A percentile compares a stretch with the other conserved stretches of the same genome.
Evolutionary conservation across 2,113 vertebrate species (phyloP).

Genomic region (Prochilodus magdalenae): DNA sequence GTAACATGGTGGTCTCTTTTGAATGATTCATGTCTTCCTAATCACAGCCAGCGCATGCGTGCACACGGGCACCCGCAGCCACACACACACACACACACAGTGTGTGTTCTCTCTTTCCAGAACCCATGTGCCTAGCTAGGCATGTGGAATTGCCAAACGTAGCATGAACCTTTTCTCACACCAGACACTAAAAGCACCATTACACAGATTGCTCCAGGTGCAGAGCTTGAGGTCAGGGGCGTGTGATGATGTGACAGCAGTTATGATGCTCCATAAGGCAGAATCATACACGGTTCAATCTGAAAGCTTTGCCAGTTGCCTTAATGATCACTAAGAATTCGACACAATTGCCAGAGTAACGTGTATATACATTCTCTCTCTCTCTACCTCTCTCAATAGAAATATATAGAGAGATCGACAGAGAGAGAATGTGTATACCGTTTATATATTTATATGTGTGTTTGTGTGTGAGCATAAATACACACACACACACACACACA

Average conservation of each 20-base stretch:
- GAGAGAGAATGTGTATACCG: too few relatives aligned
- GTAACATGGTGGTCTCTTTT: neutral
- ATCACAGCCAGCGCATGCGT: slow-evolving; percentile 9
- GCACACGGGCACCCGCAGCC: neutral
- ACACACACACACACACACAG: neutral
- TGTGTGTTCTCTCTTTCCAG: slow-evolving; percentile 17
- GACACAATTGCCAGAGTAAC: too few relatives aligned
- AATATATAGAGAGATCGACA: too few relatives aligned
- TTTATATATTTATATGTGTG: too few relatives aligned
- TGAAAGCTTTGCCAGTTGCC: neutral
- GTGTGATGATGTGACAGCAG: slow-evolving; percentile 14
- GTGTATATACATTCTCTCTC: too few relatives aligned
- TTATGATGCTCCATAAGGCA: slow-evolving; percentile 15
- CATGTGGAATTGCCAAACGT: slow-evolving; percentile 45
- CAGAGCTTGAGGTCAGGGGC: slow-evolving; percentile 4
- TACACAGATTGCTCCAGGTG: slow-evolving; percentile 44
- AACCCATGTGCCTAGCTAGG: slow-evolving; percentile 34
- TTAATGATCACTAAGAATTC: slow-evolving; percentile 7
- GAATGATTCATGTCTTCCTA: slow-evolving; percentile 21
- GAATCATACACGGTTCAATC: slow-evolving; percentile 6
- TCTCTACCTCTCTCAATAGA: too few relatives aligned
- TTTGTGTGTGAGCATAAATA: too few relatives aligned
- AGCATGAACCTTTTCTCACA: slow-evolving; percentile 44
- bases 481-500: too few relatives aligned
- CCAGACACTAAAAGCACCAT: slow-evolving; percentile 50